phyloP scores from a whole-genome alignment of 2,797 vertebrate genomes.

The Manis pentadactyla region DNA sequence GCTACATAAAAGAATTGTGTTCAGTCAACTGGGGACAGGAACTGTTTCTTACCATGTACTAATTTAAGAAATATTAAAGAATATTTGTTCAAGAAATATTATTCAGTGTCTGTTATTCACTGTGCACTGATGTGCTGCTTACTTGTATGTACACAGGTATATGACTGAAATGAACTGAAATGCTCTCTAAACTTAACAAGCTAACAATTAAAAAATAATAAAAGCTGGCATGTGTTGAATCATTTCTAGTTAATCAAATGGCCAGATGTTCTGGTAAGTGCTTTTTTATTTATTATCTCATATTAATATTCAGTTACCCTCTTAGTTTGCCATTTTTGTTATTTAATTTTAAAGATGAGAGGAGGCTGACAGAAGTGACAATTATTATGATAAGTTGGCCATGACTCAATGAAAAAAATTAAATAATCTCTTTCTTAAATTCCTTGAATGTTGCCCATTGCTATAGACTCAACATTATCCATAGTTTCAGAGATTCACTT shows the following conservation, averaged over 20 bases:
- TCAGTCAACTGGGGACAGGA: neutral
- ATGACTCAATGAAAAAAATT: neutral
- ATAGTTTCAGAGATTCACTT: neutral
- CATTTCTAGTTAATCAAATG: neutral
- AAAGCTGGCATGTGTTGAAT: neutral
- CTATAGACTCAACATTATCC: neutral
- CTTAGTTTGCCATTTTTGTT: neutral
- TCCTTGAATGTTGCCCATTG: neutral
- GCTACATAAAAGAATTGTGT: neutral
- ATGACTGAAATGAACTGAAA: neutral
- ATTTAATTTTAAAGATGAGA: constrained; percentile 11
- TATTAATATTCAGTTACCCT: neutral
- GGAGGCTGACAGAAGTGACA: neutral
- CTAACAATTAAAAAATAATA: constrained; percentile 1
- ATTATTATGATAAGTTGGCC: neutral
- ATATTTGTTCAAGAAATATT: neutral
- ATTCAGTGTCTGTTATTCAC: neutral
- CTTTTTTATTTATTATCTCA: neutral
- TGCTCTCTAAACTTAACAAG: neutral
- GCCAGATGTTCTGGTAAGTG: neutral
- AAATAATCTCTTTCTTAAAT: neutral
- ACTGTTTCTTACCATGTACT: neutral
- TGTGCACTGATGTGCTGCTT: neutral
- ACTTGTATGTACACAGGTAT: neutral
- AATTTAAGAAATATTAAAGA: neutral